A percentile compares a stretch with the other conserved stretches of the same genome.
Evolutionary conservation across 2,797 vertebrate species (phyloP).

Genomic region (Eulemur coronatus): DNA sequence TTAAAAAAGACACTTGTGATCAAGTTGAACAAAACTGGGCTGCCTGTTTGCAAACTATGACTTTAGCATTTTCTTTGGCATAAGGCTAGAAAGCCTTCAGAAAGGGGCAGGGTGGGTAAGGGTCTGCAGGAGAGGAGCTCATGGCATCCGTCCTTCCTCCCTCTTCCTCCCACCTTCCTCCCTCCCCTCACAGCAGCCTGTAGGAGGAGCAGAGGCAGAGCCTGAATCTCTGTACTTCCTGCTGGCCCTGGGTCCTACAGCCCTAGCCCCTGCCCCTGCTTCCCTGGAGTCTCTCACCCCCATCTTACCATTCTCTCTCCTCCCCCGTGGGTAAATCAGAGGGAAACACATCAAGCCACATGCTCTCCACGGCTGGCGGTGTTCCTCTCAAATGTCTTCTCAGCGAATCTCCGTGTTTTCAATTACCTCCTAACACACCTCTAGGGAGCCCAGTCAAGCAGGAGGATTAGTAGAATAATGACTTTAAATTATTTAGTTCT

Average conservation of each 20-base stretch:
- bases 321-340: conserved; percentile 70
- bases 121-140: background rate
- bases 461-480: conserved; percentile 85
- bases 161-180: background rate
- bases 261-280: fast-evolving
- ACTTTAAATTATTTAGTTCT: conserved; percentile 84
- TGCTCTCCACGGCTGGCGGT: conserved; percentile 48
- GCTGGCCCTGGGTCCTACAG: background rate
- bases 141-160: fast-evolving
- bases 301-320: background rate
- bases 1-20: background rate
- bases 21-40: background rate
- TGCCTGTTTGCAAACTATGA: background rate
- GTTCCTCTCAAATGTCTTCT: conserved; percentile 81
- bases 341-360: conserved; percentile 9
- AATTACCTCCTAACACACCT: conserved; percentile 84
- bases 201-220: background rate
- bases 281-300: fast-evolving
- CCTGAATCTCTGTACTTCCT: background rate
- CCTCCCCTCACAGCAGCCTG: too few relatives aligned
- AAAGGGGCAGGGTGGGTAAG: background rate
- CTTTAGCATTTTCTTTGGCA: background rate
- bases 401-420: conserved; percentile 82
- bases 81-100: background rate
- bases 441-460: conserved; percentile 81